Percentiles rank a stretch among this genome's conserved stretches.
phyloP scores from a whole-genome alignment of 2,113 vertebrate genomes.

The Prolemur simus region DNA sequence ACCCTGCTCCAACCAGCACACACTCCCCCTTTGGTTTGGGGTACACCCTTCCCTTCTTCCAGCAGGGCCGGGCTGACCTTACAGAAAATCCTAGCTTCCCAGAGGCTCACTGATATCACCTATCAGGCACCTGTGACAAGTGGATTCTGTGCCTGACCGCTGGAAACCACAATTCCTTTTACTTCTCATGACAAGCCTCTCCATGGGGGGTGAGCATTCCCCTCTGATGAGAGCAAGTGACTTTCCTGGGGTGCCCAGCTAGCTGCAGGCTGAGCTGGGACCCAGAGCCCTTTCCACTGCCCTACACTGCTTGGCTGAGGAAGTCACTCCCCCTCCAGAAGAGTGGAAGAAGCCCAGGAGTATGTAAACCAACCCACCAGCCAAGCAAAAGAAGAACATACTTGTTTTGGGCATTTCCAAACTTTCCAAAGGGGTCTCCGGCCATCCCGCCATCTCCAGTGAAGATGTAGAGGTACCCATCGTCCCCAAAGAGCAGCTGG shows the following conservation, averaged over 20 bases:
- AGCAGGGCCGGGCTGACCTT: not conserved
- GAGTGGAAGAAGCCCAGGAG: not conserved
- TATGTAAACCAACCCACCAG: not conserved
- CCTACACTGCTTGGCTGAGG: rapidly evolving
- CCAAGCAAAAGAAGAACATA: constrained; percentile 76
- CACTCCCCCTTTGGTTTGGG: no score
- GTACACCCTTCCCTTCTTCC: not conserved
- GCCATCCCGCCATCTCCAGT: constrained; percentile 98
- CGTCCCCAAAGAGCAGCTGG: constrained; percentile 94
- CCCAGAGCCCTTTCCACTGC: not conserved
- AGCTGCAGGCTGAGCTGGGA: not conserved
- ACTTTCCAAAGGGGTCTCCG: constrained; percentile 96
- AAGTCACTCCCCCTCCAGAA: no score
- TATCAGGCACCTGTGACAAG: not conserved
- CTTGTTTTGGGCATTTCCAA: constrained; percentile 98
- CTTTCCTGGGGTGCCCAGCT: not conserved
- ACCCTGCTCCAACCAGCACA: not conserved
- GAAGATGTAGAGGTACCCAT: constrained; percentile 96
- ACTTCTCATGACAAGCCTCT: not conserved
- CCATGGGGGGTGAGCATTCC: no score
- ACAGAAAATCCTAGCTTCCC: not conserved
- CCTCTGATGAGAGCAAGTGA: not conserved
- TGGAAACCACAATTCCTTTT: rapidly evolving
- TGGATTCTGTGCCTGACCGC: not conserved
- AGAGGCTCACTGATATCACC: not conserved